phyloP scores from a whole-genome alignment of 1,140 invertebrate species.

The Drosophila erecta region DNA sequence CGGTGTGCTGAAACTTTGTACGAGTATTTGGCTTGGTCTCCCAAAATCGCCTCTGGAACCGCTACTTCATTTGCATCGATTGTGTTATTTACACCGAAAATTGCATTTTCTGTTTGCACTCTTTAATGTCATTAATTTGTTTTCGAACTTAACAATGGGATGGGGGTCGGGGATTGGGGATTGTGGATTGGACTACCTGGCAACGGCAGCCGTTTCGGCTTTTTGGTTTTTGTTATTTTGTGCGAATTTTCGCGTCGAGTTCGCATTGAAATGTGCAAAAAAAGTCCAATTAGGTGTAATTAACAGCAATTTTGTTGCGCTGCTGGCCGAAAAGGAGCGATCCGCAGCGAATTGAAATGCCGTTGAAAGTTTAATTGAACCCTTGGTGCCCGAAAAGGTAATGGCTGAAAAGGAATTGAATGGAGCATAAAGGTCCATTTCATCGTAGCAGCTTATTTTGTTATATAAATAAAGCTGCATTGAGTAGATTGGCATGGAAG shows the following conservation, averaged over 20 bases:
- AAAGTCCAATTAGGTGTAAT: constrained; percentile 67
- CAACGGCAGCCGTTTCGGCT: constrained; percentile 26
- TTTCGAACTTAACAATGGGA: constrained; percentile 9
- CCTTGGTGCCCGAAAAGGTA: background rate
- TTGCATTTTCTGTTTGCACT: constrained; percentile 58
- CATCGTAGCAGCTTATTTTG: too few relatives aligned
- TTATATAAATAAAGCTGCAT: too few relatives aligned
- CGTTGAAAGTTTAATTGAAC: constrained; percentile 23
- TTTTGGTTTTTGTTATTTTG: constrained; percentile 68
- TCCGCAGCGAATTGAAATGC: constrained; percentile 9
- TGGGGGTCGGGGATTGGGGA: background rate
- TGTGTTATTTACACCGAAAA: constrained; percentile 58
- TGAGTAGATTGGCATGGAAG: too few relatives aligned
- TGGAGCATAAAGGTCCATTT: constrained; percentile 16
- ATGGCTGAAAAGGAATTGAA: background rate
- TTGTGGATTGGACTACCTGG: constrained; percentile 11
- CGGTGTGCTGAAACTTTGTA: constrained; percentile 3
- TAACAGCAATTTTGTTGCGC: constrained; percentile 64
- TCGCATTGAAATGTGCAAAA: constrained; percentile 77
- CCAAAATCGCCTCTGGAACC: constrained; percentile 30
- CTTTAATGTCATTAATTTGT: constrained; percentile 63
- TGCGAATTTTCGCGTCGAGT: constrained; percentile 73
- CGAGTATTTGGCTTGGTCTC: constrained; percentile 36
- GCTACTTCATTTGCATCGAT: constrained; percentile 75
- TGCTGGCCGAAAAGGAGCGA: constrained; percentile 33